Percentiles rank a stretch among this genome's conserved stretches.
Conservation (phyloP, 2,113 vertebrate species). For the Ophthalmolycus amberensis region DNA sequence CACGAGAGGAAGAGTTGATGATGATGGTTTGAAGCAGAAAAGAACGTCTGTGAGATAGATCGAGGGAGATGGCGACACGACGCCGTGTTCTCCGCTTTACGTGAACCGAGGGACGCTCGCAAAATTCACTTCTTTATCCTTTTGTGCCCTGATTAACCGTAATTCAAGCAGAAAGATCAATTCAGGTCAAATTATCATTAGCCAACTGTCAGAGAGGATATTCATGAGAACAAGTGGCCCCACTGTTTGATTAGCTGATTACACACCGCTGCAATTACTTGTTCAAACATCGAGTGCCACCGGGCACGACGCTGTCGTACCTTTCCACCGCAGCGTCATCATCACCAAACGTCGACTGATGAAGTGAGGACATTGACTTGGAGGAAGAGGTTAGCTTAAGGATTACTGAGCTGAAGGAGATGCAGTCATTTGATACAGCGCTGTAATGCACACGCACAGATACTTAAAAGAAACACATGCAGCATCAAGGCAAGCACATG, state of each 20-base stretch:
- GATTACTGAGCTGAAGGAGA: background rate
- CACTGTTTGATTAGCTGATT: slow-evolving; percentile 63
- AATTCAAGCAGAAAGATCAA: slow-evolving; percentile 32
- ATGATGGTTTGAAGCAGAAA: background rate
- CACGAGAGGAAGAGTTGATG: background rate
- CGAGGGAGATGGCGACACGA: background rate
- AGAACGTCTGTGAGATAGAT: background rate
- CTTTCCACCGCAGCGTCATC: slow-evolving; percentile 2
- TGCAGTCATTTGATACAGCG: background rate
- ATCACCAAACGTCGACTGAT: slow-evolving; percentile 29
- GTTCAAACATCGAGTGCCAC: slow-evolving; percentile 53
- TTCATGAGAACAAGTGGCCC: slow-evolving; percentile 25
- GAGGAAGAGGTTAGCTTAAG: slow-evolving; percentile 3
- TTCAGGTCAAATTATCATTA: slow-evolving; percentile 45
- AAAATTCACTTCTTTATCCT: slow-evolving; percentile 5
- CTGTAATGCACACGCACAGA: background rate
- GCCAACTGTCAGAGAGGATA: slow-evolving; percentile 18
- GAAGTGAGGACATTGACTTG: slow-evolving; percentile 23
- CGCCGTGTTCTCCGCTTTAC: background rate
- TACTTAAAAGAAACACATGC: background rate
- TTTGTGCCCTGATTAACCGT: slow-evolving; percentile 20
- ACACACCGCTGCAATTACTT: slow-evolving; percentile 39
- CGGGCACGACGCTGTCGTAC: background rate
- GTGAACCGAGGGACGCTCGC: background rate
- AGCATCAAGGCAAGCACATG: background rate